Conservation (phyloP, 2,888 invertebrate genomes). For the Nebria salina region DNA sequence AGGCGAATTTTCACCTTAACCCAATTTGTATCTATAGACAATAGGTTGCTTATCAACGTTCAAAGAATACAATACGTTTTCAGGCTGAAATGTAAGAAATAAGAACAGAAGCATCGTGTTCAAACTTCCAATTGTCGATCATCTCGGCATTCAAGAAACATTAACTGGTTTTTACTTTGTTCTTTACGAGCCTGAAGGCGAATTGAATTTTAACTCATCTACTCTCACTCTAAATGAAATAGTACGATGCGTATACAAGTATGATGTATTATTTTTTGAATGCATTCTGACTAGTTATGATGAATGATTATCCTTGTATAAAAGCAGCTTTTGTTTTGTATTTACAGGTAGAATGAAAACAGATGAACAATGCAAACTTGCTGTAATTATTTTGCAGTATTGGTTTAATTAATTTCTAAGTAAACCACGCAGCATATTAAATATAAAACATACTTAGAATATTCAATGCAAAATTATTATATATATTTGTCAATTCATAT, state of each 20-base stretch:
- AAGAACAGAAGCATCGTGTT: not conserved
- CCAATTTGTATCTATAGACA: slow-evolving; percentile 29
- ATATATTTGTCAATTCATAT: no score
- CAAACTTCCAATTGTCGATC: slow-evolving; percentile 37
- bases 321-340: not conserved
- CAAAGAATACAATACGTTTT: slow-evolving; percentile 38
- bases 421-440: no score
- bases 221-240: not conserved
- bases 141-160: slow-evolving; percentile 34
- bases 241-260: not conserved
- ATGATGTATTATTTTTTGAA: slow-evolving; percentile 3
- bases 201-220: not conserved
- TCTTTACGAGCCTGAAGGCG: slow-evolving; percentile 16
- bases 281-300: not conserved
- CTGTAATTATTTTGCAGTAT: not conserved
- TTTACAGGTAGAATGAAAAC: not conserved
- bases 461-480: no score
- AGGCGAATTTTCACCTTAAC: slow-evolving; percentile 6
- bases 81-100: not conserved
- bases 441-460: no score
- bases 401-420: no score
- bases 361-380: not conserved
- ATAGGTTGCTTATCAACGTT: slow-evolving; percentile 31
- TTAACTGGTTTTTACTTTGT: slow-evolving; percentile 39
- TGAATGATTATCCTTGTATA: not conserved